Evolutionary conservation across 2,113 vertebrate species (phyloP), one percentile per base, ranked within the genome.

Genomic region (Craseonycteris thonglongyai): DNA sequence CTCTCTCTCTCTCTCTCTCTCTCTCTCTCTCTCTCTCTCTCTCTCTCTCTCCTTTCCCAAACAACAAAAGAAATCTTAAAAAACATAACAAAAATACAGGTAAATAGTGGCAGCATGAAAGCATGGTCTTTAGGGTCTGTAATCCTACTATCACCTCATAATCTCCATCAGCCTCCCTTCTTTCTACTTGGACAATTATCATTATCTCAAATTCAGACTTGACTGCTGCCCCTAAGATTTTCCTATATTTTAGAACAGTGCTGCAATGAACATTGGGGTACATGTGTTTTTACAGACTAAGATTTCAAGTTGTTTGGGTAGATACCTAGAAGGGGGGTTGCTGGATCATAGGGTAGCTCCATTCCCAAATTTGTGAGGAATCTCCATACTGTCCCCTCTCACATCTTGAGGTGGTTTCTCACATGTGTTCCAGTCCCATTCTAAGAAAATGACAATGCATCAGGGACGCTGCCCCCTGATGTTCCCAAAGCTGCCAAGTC

Each of bases 41-140:
- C n/a, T n/a, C n/a, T n/a, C n/a, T n/a, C n/a, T n/a, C n/a, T n/a
- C n/a, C n/a, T n/a, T n/a, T n/a, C n/a, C n/a, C n/a, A n/a, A n/a
- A n/a, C n/a, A n/a, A n/a, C n/a, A n/a, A n/a, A n/a, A n/a, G n/a
- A n/a, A n/a, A n/a, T n/a, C n/a, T n/a, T n/a, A n/a, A n/a, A n/a
- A n/a, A n/a, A n/a, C n/a, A n/a, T n/a, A n/a, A n/a, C n/a, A 40
- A 76, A 72, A 87, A 26, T 97, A 96, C 93, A 98, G 98, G 99
- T 98, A 95, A 95, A 33, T 1, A 28, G 26, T 30, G 47, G 56
- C 30, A 30, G 6, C 6, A n/a, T 22, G 30, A 56, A 79, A 40
- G 0, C 22, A 21, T 33, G 28, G 47, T 33, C 40, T 63, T 88
- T 13, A 54, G 28, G 11, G 26, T 5, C 3, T 51, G 51, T 12